These are phyloP conservation scores for Poeciliopsis retropinna DNA, from an alignment of 2,113 vertebrate species.

Conservation along the genomic window DNA sequence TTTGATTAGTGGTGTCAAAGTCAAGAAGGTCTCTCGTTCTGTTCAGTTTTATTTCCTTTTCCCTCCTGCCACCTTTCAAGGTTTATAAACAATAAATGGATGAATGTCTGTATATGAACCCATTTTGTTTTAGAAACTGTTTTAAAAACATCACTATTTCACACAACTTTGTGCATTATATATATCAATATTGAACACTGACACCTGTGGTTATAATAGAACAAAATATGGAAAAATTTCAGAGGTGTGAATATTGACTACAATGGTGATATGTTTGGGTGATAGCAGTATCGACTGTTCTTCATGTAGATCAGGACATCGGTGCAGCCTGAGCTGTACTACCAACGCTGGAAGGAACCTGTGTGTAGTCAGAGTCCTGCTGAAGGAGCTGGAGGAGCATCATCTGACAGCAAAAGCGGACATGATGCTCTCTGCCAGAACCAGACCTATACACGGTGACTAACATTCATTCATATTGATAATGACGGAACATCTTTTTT, in stretches of 20 bases:
- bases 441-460: slow-evolving; percentile 83
- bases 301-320: slow-evolving; percentile 67
- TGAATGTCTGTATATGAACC: too few species aligned
- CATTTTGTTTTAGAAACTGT: too few species aligned
- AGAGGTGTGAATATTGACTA: too few species aligned
- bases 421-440: slow-evolving; percentile 83
- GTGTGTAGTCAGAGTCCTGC: slow-evolving; percentile 74
- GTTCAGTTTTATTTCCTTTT: too few species aligned
- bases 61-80: too few species aligned
- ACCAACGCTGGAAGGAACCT: slow-evolving; percentile 13
- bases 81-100: too few species aligned
- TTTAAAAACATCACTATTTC: too few species aligned
- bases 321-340: slow-evolving; percentile 40
- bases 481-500: not conserved
- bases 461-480: not conserved
- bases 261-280: too few species aligned
- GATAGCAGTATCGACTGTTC: not conserved
- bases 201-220: too few species aligned
- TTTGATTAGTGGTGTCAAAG: not conserved
- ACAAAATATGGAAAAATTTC: too few species aligned
- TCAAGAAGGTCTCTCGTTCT: not conserved
- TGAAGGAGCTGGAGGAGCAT: slow-evolving; percentile 79
- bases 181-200: too few species aligned
- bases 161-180: too few species aligned
- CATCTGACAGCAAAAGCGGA: slow-evolving; percentile 77